These are phyloP conservation scores for Chionodraco myersi DNA, from an alignment of 2,113 vertebrate genomes.

Conservation along the genomic window DNA sequence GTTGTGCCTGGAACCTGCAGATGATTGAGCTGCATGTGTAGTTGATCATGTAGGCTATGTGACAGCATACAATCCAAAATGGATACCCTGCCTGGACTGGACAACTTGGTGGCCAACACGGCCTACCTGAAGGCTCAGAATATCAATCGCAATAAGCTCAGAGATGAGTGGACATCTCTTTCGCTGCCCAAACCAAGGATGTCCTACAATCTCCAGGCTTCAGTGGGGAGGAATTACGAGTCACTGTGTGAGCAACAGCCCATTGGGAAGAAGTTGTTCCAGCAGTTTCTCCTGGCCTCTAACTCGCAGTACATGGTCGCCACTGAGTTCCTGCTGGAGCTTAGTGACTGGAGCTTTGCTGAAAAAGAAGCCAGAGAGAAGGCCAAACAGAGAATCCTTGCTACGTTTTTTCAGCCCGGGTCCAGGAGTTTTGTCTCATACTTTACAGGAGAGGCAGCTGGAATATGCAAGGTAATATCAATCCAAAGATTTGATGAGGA, in stretches of 20 bases:
- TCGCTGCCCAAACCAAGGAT: slow-evolving; percentile 81
- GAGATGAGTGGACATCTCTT: slow-evolving; percentile 82
- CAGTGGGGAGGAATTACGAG: slow-evolving; percentile 77
- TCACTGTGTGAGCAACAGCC: slow-evolving; percentile 91
- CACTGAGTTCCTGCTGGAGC: slow-evolving; percentile 86
- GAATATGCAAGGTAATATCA: slow-evolving; percentile 79
- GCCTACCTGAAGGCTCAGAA: slow-evolving; percentile 90
- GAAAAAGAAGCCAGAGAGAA: slow-evolving; percentile 79
- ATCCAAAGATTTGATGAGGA: slow-evolving; percentile 80
- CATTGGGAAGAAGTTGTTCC: slow-evolving; percentile 89
- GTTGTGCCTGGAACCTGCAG: slow-evolving; percentile 15
- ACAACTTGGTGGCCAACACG: slow-evolving; percentile 92
- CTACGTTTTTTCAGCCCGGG: slow-evolving; percentile 80
- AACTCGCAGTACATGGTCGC: slow-evolving; percentile 77
- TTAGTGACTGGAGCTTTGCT: slow-evolving; percentile 85
- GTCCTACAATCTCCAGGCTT: slow-evolving; percentile 64
- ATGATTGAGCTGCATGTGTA: slow-evolving; percentile 1
- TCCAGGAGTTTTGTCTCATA: slow-evolving; percentile 82
- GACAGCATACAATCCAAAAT: slow-evolving; percentile 66
- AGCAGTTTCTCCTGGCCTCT: slow-evolving; percentile 82
- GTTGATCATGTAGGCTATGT: neutral
- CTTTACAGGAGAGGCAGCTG: slow-evolving; percentile 81
- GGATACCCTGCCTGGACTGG: slow-evolving; percentile 89
- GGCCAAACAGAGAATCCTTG: slow-evolving; percentile 77
- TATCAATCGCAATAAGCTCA: slow-evolving; percentile 82